These are phyloP conservation scores for Orestias chungarensis DNA, from an alignment of 2,797 vertebrate genomes.

Conservation along the genomic window DNA sequence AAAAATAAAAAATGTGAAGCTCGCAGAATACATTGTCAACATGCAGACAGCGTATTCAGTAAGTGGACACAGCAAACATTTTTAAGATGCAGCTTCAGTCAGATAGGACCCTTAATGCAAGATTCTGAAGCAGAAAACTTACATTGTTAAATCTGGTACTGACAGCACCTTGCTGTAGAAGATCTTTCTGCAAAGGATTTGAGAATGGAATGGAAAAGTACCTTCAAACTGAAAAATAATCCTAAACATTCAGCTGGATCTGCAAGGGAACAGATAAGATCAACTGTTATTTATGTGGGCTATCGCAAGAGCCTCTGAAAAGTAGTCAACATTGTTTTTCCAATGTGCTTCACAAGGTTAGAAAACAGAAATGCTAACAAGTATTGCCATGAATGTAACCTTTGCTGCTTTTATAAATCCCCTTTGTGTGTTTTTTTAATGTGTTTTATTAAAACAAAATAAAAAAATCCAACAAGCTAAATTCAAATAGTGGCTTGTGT, in stretches of 20 bases:
- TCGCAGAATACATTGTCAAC: neutral
- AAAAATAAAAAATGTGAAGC: neutral
- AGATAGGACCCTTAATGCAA: neutral
- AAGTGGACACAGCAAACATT: neutral
- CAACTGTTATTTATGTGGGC: neutral
- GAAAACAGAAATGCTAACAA: neutral
- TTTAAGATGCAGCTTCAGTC: neutral
- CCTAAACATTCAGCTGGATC: neutral
- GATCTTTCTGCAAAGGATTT: neutral
- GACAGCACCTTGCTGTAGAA: neutral
- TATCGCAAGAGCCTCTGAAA: neutral
- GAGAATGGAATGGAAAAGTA: neutral
- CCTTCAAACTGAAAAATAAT: neutral
- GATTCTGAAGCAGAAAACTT: neutral
- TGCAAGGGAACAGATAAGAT: neutral
- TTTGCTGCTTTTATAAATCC: slow-evolving; percentile 11
- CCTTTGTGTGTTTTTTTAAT: slow-evolving; percentile 2
- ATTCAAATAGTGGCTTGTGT: neutral
- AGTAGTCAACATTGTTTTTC: neutral
- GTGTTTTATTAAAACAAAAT: slow-evolving; percentile 6
- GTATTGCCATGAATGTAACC: neutral
- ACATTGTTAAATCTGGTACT: neutral
- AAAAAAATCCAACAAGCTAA: neutral
- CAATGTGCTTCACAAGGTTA: neutral
- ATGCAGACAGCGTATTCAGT: no score